Base-by-base conservation (phyloP, 53 echinoderm and acorn worm genomes). In the Echinometra lucunter region DNA sequence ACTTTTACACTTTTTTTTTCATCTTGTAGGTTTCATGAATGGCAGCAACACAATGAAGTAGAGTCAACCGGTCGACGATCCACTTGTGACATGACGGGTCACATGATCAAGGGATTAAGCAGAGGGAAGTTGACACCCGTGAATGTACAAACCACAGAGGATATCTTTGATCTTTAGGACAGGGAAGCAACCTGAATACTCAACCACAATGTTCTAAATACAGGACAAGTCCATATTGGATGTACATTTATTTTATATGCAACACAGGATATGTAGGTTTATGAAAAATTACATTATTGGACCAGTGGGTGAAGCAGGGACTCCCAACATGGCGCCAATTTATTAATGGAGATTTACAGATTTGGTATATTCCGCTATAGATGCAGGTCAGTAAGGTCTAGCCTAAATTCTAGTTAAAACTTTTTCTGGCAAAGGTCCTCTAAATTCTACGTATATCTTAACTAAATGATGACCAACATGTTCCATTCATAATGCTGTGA, bases 91-190 rank as follows among this genome's bases (percentile, higher is more conserved):
- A 91, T 30, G 28, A 32, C 44, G 58, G 63, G 67, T 85, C 85
- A 85, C 85, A 49, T 85, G 85, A 85, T 85, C 85, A 47, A 47
- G 44, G 30, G 85, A 85, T 85, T 85, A 85, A 85, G 23, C 69
- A 0, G 21, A 35, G 49, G 53, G 11, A 85, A 85, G 85, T 49
- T 49, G 28, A 85, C 85, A 85, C 85, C 49, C 47, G 45, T 85
- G 38, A 85, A 85, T 85, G 49, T 49, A 85, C 85, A 27, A 85
- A 85, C 85, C 85, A 47, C 85, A 85, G 85, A 85, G 85, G 85
- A 85, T 85, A n/a, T 49, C 49, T n/a, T 12, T 47, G 85, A 85
- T 85, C 30, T 3, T 25, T n/a, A 21, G n/a, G n/a, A 85, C 85
- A 85, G 47, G 53, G n/a, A 47, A 45, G 49, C 27, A 85, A 85